A percentile compares a stretch with the other conserved stretches of the same genome.
Conservation (phyloP, 2,888 invertebrate genomes). For the Microctonus hyperodae region DNA sequence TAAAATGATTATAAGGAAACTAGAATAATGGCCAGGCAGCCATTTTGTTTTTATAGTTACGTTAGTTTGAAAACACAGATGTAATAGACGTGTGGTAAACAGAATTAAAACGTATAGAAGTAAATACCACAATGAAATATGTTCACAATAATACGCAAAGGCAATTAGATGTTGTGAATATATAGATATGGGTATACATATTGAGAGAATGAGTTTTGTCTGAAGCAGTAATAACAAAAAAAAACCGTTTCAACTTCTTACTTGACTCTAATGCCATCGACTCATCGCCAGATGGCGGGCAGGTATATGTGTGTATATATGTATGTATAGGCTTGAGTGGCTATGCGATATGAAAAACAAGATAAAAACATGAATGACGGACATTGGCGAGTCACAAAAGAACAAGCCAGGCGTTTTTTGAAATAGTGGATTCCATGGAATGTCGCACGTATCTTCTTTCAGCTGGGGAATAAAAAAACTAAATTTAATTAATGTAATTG, state of each 20-base stretch:
- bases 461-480: neutral
- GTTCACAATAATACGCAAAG: conserved; percentile 30
- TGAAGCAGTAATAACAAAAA: neutral
- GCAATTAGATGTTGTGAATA: conserved; percentile 33
- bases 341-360: neutral
- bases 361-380: conserved; percentile 23
- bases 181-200: neutral
- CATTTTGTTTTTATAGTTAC: too few relatives aligned
- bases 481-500: conserved; percentile 29
- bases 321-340: neutral
- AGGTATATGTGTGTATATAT: neutral
- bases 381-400: conserved; percentile 4
- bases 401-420: conserved; percentile 21
- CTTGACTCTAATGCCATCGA: too few relatives aligned
- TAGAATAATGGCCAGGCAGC: too few relatives aligned
- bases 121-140: conserved; percentile 30
- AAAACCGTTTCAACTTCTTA: too few relatives aligned
- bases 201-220: neutral
- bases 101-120: conserved; percentile 20
- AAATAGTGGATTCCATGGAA: conserved; percentile 17
- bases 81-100: neutral
- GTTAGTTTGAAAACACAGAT: conserved; percentile 14
- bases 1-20: too few relatives aligned
- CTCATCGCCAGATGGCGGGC: too few relatives aligned
- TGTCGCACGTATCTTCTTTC: conserved; percentile 12